Percentiles rank a stretch among this genome's conserved stretches.
phyloP scores from a whole-genome alignment of 2,888 invertebrate species.

The Microctonus hyperodae region DNA sequence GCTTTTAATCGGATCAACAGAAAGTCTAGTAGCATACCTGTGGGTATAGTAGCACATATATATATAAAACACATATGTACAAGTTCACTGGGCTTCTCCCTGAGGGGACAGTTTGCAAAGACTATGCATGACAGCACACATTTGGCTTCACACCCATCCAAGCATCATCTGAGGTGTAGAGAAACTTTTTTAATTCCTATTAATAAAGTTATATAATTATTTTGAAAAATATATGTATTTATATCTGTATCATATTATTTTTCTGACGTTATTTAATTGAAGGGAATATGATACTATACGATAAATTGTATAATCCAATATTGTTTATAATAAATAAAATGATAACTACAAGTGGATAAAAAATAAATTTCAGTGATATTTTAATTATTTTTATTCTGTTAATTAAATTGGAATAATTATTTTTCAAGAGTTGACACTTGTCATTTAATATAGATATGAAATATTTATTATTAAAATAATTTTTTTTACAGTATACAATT shows the following conservation, averaged over 20 bases:
- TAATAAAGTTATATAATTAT: conserved; percentile 3
- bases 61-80: neutral
- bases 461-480: too few species aligned
- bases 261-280: too few species aligned
- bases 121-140: conserved; percentile 18
- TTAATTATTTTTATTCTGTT: too few species aligned
- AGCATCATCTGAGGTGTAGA: neutral
- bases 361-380: too few species aligned
- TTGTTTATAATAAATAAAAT: too few species aligned
- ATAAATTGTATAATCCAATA: too few species aligned
- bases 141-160: conserved; percentile 13
- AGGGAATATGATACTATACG: too few species aligned
- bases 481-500: too few species aligned
- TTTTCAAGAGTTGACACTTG: too few species aligned
- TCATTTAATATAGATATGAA: too few species aligned
- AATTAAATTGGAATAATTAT: too few species aligned
- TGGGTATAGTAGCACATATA: neutral
- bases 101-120: conserved; percentile 18
- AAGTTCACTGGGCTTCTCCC: neutral
- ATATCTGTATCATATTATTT: neutral
- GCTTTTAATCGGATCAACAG: conserved; percentile 34
- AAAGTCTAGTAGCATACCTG: conserved; percentile 16
- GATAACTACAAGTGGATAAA: too few species aligned
- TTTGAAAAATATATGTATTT: neutral
- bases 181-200: conserved; percentile 10